These are phyloP conservation scores for Acleris laterana DNA, from an alignment of 2,888 invertebrate genomes.

Conservation along the genomic window DNA sequence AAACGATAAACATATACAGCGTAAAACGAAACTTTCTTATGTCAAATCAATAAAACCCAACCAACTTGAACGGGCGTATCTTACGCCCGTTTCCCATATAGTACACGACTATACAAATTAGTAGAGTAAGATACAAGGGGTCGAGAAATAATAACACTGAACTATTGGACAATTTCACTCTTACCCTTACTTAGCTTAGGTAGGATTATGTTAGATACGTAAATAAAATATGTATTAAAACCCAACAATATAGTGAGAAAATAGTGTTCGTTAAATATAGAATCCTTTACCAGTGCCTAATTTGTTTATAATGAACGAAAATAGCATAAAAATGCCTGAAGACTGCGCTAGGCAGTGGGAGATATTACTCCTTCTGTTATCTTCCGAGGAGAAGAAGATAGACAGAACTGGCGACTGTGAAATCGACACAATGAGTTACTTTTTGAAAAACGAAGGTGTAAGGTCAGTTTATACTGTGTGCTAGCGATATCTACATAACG, in stretches of 20 bases:
- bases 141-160: slow-evolving; percentile 33
- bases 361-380: slow-evolving; percentile 66
- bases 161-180: not conserved
- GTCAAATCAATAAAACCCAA: slow-evolving; percentile 40
- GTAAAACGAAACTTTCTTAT: slow-evolving; percentile 22
- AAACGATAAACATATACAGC: not conserved
- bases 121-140: slow-evolving; percentile 3
- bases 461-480: slow-evolving; percentile 51
- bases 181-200: slow-evolving; percentile 25
- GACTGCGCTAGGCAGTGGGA: slow-evolving; percentile 77
- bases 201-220: slow-evolving; percentile 7
- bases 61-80: slow-evolving; percentile 6
- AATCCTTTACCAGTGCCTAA: slow-evolving; percentile 35
- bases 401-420: slow-evolving; percentile 68
- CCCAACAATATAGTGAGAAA: slow-evolving; percentile 32
- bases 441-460: slow-evolving; percentile 68
- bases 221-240: slow-evolving; percentile 22
- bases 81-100: not conserved
- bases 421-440: slow-evolving; percentile 72
- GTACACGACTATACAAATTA: slow-evolving; percentile 1
- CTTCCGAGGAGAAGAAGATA: slow-evolving; percentile 75
- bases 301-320: slow-evolving; percentile 40
- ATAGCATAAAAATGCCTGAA: slow-evolving; percentile 59
- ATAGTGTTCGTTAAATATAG: slow-evolving; percentile 33
- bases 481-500: not conserved